Base-by-base conservation (phyloP, 2,888 invertebrate species). In the Parnassius mnemosyne region DNA sequence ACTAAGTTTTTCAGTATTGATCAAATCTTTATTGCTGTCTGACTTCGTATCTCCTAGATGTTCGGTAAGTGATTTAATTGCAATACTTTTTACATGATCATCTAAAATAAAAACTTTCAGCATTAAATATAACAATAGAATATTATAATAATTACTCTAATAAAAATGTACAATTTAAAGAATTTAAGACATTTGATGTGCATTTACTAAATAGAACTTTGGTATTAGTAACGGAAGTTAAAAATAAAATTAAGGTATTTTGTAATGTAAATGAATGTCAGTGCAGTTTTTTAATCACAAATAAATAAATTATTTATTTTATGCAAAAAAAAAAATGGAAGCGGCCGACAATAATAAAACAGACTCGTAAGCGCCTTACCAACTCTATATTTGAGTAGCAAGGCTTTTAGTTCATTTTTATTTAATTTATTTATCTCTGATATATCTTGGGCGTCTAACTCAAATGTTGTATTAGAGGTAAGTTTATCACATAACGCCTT, bases 381-480 rank as follows among this genome's bases (percentile, higher is more conserved):
- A 66, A 83, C 69, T 83, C 84, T 86, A 71, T 76, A 84, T 71
- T 78, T 87, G 10, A 89, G 65, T 43, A 89, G 70, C 16, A 85
- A 68, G 64, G 85, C 82, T 66, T 84, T 86, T 3, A 89, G 73
- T 53, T 76, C 77, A 52, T 81, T 79, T 47, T 85, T 80, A 3
- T 77, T 81, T 67, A 92, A 72, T 65, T 84, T 82, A 69, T 93
- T 92, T 49, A 92, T 83, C 62, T 89, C 82, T 1, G 85, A 83
- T n/a, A 92, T 89, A 66, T 93, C 93, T n/a, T 79, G 75, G 0
- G 85, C 79, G n/a, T 85, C 80, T 66, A 92, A 69, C 57, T 88
- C 83, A 63, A 92, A 91, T 65, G 83, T 88, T 57, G 85, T 80
- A 53, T 88, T 84, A 0, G 92, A 85, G 2, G 80, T 80, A 64